Evolutionary conservation across 2,888 invertebrate species (phyloP), one percentile per base, ranked within the genome.

Genomic region (Agrochola macilenta): DNA sequence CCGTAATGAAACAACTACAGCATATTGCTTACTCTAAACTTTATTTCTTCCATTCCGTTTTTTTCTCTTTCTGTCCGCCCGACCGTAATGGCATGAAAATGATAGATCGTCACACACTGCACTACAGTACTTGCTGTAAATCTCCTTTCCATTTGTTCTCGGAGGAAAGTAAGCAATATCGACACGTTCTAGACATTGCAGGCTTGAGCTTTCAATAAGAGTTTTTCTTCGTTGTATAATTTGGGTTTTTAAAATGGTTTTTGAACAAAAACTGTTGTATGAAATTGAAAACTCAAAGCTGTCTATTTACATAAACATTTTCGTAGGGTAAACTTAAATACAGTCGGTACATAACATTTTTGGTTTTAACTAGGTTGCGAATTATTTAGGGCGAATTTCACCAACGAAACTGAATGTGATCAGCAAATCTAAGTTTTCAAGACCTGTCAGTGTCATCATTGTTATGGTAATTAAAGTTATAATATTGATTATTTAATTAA

Each of bases 11-110:
- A 49, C 39, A 66, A 69, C 76, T 60, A 54, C 20, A 60, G 49
- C 54, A 23, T 30, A 43, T 61, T 74, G 68, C 17, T 17, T 17
- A 35, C 52, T 76, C 14, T 35, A 58, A 79, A 69, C 52, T 69
- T 43, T 79, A 79, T 58, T 82, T 54, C 52, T 54, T 23, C 64
- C 52, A 54, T 46, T 75, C 23, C 43, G 5, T 77, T 58, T 82
- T 68, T 72, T 64, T 20, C 12, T 63, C 1, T 30, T 17, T 63
- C 17, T 70, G 20, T 5, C 54, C 39, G 12, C 20, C 12, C 60
- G 43, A 74, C 66, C 30, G 39, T 71, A 83, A 64, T 61, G 72
- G 81, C 69, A 76, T 52, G 61, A 84, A 66, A 76, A 84, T 84
- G 84, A 82, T 80, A 69, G 69, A 80, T 82, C 23, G 69, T 35